Conservation (phyloP, 2,113 vertebrate genomes). For the Trachemys scripta region DNA sequence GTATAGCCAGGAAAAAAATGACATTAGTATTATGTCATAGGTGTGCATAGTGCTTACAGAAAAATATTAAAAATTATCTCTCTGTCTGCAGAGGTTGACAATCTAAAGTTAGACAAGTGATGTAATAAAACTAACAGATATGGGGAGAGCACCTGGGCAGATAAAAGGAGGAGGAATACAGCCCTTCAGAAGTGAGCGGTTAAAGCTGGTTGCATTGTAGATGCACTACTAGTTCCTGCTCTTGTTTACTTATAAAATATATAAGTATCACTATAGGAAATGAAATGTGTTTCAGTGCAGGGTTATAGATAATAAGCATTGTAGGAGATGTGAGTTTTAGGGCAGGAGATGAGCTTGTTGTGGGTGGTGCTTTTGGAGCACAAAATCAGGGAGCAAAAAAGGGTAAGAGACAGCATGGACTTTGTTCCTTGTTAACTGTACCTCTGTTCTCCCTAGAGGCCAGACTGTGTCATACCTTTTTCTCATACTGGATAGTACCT, state of each 20-base stretch:
- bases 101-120: conserved; percentile 7
- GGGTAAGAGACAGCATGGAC: rapidly evolving
- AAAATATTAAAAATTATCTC: conserved; percentile 60
- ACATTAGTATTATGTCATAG: neutral
- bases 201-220: neutral
- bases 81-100: conserved; percentile 47
- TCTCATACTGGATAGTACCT: neutral
- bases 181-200: neutral
- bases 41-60: conserved; percentile 2
- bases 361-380: neutral
- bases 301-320: neutral
- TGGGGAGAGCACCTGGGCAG: conserved; percentile 28
- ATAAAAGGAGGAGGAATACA: conserved; percentile 47
- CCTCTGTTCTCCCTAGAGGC: neutral
- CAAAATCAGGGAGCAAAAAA: neutral
- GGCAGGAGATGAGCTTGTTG: rapidly evolving
- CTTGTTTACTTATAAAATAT: neutral
- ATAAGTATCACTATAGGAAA: neutral
- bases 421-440: neutral
- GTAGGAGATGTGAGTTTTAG: neutral
- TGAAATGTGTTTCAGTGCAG: rapidly evolving
- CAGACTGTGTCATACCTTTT: neutral
- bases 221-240: neutral
- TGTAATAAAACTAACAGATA: conserved; percentile 62
- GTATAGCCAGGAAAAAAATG: neutral